These are phyloP conservation scores for Engraulis encrasicolus DNA, from an alignment of 2,113 vertebrate species.

Conservation along the genomic window DNA sequence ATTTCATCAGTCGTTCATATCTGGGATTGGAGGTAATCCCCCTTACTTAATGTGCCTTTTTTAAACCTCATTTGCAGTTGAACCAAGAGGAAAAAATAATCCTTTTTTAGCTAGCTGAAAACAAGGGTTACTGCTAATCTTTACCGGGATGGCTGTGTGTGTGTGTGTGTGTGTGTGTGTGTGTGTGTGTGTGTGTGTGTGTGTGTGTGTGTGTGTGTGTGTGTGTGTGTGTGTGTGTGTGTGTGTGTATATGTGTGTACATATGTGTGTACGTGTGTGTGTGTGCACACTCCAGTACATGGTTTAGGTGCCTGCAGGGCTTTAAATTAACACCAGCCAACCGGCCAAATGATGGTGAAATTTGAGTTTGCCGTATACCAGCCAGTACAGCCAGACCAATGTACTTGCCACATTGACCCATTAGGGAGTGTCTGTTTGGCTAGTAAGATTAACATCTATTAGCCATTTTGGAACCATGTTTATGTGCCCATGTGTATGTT, in stretches of 20 bases:
- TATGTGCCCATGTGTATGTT: not conserved
- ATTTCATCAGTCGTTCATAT: constrained; percentile 25
- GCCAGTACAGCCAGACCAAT: no score
- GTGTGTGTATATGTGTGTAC: constrained; percentile 33
- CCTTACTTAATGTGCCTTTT: not conserved
- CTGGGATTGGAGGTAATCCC: constrained; percentile 13
- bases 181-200: constrained; percentile 32
- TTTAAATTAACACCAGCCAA: no score
- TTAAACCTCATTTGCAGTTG: not conserved
- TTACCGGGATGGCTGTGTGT: not conserved
- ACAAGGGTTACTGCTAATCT: constrained; percentile 25
- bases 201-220: constrained; percentile 30
- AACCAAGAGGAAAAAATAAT: constrained; percentile 32
- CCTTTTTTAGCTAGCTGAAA: not conserved
- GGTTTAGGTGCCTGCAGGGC: no score
- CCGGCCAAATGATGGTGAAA: no score
- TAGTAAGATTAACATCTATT: no score
- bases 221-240: constrained; percentile 31
- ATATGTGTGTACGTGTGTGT: constrained; percentile 31
- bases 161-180: not conserved
- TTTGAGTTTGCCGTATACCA: no score
- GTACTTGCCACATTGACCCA: no score
- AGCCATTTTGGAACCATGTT: no score
- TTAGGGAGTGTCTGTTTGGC: no score
- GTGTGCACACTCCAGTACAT: no score